Evolutionary conservation across 1,140 invertebrate genomes (phyloP).

Genomic region (Drosophila lowei): DNA sequence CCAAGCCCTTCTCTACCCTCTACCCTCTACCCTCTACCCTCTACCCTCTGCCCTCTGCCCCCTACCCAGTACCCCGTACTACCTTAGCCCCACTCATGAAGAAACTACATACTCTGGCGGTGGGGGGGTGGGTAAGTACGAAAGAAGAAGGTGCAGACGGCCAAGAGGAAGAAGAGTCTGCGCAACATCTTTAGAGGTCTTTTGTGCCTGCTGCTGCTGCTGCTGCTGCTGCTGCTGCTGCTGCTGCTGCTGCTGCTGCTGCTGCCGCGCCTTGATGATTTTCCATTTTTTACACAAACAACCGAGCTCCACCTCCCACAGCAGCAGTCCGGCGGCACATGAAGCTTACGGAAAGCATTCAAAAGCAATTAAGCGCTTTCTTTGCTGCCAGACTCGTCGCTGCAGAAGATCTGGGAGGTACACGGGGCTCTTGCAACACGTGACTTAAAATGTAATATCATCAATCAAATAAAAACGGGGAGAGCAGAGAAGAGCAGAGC

Average conservation of each 20-base stretch:
- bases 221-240: constrained; percentile 7
- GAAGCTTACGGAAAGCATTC: constrained; percentile 73
- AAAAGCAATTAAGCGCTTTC: constrained; percentile 76
- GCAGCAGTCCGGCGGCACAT: constrained; percentile 37
- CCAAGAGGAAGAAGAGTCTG: neutral
- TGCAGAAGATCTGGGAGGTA: constrained; percentile 7
- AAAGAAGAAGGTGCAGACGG: no score
- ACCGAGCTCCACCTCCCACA: constrained; percentile 21
- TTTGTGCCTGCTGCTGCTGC: constrained; percentile 7
- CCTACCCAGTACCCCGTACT: no score
- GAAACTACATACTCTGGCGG: no score
- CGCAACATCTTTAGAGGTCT: neutral
- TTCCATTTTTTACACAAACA: constrained; percentile 54
- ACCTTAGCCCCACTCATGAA: no score
- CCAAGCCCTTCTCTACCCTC: no score
- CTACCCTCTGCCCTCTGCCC: no score
- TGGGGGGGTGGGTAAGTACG: no score
- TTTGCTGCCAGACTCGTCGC: constrained; percentile 34
- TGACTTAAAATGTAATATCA: constrained; percentile 66
- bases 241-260: constrained; percentile 2
- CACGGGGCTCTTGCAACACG: constrained; percentile 34
- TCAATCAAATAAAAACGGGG: constrained; percentile 52
- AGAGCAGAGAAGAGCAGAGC: neutral
- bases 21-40: no score
- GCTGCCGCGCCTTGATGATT: constrained; percentile 42